Conservation (phyloP, 2,113 vertebrate species). For the Ctenomys sociabilis region DNA sequence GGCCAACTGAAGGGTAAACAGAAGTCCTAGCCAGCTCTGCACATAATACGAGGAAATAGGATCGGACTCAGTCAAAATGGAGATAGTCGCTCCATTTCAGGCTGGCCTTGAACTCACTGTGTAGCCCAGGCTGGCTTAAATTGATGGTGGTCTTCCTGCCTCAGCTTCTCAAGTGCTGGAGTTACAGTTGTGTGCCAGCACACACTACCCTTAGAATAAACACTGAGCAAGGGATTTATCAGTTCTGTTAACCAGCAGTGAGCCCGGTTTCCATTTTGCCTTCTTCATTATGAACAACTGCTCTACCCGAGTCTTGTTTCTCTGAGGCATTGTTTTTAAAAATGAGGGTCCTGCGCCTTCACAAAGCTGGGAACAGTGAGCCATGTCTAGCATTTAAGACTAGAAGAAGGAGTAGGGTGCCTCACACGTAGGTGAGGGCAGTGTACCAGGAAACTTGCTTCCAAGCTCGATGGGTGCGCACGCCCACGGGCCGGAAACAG, state of each 20-base stretch:
- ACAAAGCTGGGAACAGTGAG: background rate
- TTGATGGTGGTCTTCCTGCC: background rate
- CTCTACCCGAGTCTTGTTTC: background rate
- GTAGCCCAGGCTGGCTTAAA: background rate
- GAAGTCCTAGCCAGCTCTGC: too few species aligned
- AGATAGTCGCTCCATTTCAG: too few species aligned
- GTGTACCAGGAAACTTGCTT: background rate
- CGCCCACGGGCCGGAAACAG: background rate
- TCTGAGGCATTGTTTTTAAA: background rate
- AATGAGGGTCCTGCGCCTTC: background rate
- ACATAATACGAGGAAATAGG: too few species aligned
- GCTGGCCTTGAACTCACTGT: background rate
- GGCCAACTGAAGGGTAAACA: too few species aligned
- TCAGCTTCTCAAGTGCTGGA: background rate
- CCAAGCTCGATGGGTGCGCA: background rate
- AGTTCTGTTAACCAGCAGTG: background rate
- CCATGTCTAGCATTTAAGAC: background rate
- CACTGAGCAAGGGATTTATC: background rate
- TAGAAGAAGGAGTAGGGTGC: background rate
- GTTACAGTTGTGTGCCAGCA: background rate
- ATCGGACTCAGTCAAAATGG: too few species aligned
- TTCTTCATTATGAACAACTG: background rate
- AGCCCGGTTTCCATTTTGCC: background rate
- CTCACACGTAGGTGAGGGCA: rapidly evolving
- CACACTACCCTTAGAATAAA: background rate